phyloP scores from a whole-genome alignment of 2,797 vertebrate genomes.

The Catharus ustulatus region DNA sequence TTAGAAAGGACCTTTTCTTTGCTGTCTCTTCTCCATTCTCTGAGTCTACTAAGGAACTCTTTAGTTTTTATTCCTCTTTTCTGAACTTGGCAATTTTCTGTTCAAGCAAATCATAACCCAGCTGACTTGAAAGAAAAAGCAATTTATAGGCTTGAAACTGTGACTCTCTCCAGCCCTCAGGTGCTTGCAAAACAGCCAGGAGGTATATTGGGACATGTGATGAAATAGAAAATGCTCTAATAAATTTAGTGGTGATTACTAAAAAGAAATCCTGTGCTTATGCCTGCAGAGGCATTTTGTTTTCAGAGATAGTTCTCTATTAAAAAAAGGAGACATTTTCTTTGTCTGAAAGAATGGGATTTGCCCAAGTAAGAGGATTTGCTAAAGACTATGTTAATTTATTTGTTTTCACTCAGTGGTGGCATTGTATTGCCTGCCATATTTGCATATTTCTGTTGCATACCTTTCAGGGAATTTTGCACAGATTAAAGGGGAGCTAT shows the following conservation, averaged over 20 bases:
- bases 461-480: neutral
- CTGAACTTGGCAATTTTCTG: neutral
- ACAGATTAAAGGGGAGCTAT: neutral
- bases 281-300: neutral
- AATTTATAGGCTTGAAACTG: neutral
- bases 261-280: neutral
- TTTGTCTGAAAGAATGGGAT: neutral
- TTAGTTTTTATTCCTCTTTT: neutral
- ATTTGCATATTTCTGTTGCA: neutral
- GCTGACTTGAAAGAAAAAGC: constrained; percentile 11
- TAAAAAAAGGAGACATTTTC: neutral
- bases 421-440: neutral
- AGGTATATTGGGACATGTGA: neutral
- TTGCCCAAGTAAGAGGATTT: neutral
- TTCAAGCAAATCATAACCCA: neutral
- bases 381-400: neutral
- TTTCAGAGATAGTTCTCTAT: neutral
- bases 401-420: neutral
- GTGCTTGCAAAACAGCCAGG: constrained; percentile 9
- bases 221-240: neutral
- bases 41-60: neutral
- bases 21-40: neutral
- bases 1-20: neutral
- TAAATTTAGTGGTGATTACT: neutral
- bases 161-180: neutral